Evolutionary conservation across 2,888 invertebrate species (phyloP).

Genomic region (Ennomos fuscantarius): DNA sequence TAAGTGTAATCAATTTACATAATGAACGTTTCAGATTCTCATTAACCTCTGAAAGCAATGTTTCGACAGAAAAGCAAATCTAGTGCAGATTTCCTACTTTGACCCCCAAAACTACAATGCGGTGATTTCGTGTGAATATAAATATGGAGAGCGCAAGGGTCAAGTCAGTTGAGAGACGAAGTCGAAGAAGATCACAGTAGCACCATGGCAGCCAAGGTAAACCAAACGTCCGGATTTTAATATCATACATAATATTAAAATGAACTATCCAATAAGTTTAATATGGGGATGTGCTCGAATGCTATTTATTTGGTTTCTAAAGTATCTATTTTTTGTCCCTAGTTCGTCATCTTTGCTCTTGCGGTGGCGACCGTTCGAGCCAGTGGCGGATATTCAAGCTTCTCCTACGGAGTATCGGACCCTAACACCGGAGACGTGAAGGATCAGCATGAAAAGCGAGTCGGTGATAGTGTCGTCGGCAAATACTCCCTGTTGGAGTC

Average conservation of each 20-base stretch:
- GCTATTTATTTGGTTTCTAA: too few species aligned
- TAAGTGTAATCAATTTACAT: constrained; percentile 56
- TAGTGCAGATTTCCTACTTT: constrained; percentile 59
- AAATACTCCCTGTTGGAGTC: constrained; percentile 79
- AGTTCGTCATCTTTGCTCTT: constrained; percentile 63
- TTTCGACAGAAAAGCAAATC: constrained; percentile 54
- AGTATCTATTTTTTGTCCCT: constrained; percentile 46
- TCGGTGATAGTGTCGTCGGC: constrained; percentile 85
- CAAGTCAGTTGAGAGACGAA: constrained; percentile 58
- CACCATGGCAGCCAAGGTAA: constrained; percentile 69
- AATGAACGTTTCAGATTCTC: constrained; percentile 56
- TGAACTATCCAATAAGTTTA: neutral
- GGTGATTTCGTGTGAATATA: constrained; percentile 61
- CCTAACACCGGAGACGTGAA: constrained; percentile 69
- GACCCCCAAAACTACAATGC: constrained; percentile 65
- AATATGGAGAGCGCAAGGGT: constrained; percentile 56
- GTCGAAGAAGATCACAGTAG: constrained; percentile 48
- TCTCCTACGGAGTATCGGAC: constrained; percentile 69
- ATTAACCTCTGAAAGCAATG: constrained; percentile 58
- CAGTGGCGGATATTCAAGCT: constrained; percentile 62
- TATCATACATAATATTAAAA: constrained; percentile 2
- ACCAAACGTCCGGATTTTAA: constrained; percentile 7
- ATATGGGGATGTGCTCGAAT: too few species aligned
- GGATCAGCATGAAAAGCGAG: constrained; percentile 84
- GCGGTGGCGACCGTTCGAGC: constrained; percentile 56